Percentiles rank a stretch among this genome's conserved stretches.
Conservation (phyloP, 2,888 invertebrate species). For the Tipula unca region DNA sequence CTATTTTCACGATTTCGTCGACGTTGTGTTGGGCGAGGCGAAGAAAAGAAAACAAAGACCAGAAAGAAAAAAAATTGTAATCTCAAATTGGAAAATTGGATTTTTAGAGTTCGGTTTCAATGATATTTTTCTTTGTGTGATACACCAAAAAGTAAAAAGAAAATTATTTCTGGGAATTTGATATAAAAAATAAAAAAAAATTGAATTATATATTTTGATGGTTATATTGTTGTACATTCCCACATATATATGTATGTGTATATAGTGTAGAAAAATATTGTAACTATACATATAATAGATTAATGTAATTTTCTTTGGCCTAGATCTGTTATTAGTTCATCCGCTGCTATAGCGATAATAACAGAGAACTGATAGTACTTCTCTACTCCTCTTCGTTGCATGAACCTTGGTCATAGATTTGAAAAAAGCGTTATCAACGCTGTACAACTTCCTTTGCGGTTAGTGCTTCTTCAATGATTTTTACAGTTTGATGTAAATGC, state of each 20-base stretch:
- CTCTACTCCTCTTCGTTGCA: too few relatives aligned
- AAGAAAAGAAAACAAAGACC: background rate
- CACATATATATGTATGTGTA: background rate
- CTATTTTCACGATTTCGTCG: background rate
- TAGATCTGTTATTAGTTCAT: too few relatives aligned
- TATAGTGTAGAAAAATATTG: background rate
- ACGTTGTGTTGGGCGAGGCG: background rate
- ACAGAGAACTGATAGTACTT: too few relatives aligned
- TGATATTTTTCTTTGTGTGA: background rate
- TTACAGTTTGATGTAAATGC: too few relatives aligned
- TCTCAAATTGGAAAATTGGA: slow-evolving; percentile 14
- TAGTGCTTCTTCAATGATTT: too few relatives aligned
- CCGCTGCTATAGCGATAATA: too few relatives aligned
- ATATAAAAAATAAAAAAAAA: too few relatives aligned
- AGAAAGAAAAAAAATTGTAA: background rate
- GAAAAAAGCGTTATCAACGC: too few relatives aligned
- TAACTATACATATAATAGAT: too few relatives aligned
- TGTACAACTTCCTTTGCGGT: too few relatives aligned
- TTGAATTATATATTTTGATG: background rate
- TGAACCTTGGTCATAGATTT: too few relatives aligned
- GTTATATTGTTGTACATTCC: background rate
- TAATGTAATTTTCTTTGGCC: too few relatives aligned
- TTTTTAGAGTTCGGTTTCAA: background rate
- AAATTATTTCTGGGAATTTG: background rate
- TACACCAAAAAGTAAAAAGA: background rate